These are phyloP conservation scores for Lampris megalopsis DNA, from an alignment of 2,113 vertebrate genomes.

Conservation along the genomic window DNA sequence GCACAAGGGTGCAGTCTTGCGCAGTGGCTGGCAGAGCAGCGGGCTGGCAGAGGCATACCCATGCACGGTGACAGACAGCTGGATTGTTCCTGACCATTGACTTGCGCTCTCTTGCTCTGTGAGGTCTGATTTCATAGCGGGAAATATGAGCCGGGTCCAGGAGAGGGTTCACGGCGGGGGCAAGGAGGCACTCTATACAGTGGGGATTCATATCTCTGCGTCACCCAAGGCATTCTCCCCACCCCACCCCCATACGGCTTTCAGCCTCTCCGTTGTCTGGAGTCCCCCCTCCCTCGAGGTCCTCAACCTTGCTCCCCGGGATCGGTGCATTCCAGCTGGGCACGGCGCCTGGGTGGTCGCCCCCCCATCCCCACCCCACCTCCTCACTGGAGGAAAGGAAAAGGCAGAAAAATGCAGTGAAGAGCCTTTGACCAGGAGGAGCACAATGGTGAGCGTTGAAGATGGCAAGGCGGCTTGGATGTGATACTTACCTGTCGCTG, in stretches of 20 bases:
- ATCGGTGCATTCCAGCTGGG: constrained; percentile 78
- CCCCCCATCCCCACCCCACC: constrained; percentile 12
- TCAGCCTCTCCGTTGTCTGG: constrained; percentile 66
- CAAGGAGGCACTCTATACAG: constrained; percentile 76
- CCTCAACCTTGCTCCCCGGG: constrained; percentile 53
- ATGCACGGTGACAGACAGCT: constrained; percentile 77
- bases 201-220: constrained; percentile 76
- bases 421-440: constrained; percentile 65
- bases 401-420: constrained; percentile 72
- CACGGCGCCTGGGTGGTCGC: constrained; percentile 78
- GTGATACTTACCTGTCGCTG: constrained; percentile 74
- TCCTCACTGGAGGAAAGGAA: constrained; percentile 58
- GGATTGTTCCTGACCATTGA: constrained; percentile 85
- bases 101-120: constrained; percentile 75
- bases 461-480: constrained; percentile 57
- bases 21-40: too few relatives aligned
- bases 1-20: too few relatives aligned
- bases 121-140: constrained; percentile 82
- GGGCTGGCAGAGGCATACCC: constrained; percentile 64
- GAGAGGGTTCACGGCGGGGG: constrained; percentile 78
- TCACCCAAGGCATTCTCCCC: constrained; percentile 78
- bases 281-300: constrained; percentile 34
- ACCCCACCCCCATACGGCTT: constrained; percentile 78
- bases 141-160: constrained; percentile 78
- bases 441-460: constrained; percentile 79